A percentile compares a stretch with the other conserved stretches of the same genome.
Conservation (phyloP, 2,888 invertebrate genomes). For the Podotricha telesiphe region DNA sequence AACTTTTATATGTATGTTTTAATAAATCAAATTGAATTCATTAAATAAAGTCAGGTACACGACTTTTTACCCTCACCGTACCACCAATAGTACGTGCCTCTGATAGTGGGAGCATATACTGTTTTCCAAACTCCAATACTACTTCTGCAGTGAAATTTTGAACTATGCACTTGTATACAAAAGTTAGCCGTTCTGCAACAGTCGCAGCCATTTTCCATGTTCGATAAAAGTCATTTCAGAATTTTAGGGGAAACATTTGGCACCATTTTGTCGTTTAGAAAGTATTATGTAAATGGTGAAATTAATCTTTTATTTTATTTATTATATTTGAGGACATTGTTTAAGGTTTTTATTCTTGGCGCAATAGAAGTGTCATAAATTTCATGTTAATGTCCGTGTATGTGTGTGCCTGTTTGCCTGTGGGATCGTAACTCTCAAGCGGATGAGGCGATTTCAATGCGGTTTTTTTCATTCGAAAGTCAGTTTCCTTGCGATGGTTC, state of each 20-base stretch:
- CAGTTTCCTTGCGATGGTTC: too few species aligned
- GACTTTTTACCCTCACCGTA: not conserved
- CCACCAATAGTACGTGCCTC: not conserved
- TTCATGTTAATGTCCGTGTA: too few species aligned
- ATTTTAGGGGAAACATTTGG: conserved; percentile 15
- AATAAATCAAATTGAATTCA: not conserved
- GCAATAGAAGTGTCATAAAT: too few species aligned
- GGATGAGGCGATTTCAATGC: too few species aligned
- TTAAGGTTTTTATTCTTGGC: too few species aligned
- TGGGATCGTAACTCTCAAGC: too few species aligned
- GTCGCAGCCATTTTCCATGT: conserved; percentile 24
- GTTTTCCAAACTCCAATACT: conserved; percentile 5
- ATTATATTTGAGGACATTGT: too few species aligned
- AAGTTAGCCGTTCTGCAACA: conserved; percentile 18
- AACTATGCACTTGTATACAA: conserved; percentile 5
- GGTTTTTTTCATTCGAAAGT: too few species aligned
- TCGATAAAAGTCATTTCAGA: conserved; percentile 19
- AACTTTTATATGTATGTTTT: too few species aligned
- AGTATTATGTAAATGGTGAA: not conserved
- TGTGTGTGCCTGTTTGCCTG: too few species aligned
- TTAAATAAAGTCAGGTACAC: not conserved
- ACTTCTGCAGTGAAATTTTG: conserved; percentile 13
- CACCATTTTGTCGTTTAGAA: not conserved
- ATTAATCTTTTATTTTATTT: too few species aligned
- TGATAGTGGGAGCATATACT: not conserved